Percentiles rank a stretch among this genome's conserved stretches.
Conservation (phyloP, 2,113 vertebrate genomes). For the Gobio gobio region DNA sequence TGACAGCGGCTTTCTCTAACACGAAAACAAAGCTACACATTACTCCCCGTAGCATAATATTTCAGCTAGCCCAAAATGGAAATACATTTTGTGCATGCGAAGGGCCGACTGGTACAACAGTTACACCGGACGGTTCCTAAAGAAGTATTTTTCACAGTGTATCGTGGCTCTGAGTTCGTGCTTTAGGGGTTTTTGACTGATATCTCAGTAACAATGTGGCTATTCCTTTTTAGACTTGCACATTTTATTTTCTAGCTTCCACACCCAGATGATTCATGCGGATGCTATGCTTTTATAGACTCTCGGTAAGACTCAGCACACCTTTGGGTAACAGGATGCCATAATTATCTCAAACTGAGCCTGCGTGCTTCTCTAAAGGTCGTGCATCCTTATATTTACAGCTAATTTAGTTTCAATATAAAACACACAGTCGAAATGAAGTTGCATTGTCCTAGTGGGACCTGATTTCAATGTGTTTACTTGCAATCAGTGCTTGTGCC, state of each 20-base stretch:
- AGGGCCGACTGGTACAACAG: conserved; percentile 26
- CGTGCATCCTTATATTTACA: not conserved
- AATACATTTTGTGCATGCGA: conserved; percentile 23
- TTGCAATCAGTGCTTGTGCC: conserved; percentile 45
- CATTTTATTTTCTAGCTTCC: conserved; percentile 28
- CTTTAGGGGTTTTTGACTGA: not conserved
- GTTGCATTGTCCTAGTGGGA: conserved; percentile 14
- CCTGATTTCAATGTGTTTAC: conserved; percentile 48
- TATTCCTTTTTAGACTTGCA: conserved; percentile 19
- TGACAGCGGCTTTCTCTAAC: not conserved
- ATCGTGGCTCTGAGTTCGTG: not conserved
- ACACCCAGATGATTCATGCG: conserved; percentile 22
- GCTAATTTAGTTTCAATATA: conserved; percentile 6
- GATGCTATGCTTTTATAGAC: conserved; percentile 9
- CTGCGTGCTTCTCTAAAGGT: not conserved
- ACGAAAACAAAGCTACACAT: conserved; percentile 20
- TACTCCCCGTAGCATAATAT: conserved; percentile 24
- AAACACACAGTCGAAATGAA: conserved; percentile 7
- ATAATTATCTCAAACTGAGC: conserved; percentile 31
- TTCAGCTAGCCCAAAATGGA: conserved; percentile 25
- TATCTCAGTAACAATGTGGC: not conserved
- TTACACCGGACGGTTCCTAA: not conserved
- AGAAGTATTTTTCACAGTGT: not conserved
- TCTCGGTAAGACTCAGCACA: conserved; percentile 7
- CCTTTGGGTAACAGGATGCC: conserved; percentile 18